Conservation (phyloP, 2,113 vertebrate genomes). For the Chaenogobius annularis region DNA sequence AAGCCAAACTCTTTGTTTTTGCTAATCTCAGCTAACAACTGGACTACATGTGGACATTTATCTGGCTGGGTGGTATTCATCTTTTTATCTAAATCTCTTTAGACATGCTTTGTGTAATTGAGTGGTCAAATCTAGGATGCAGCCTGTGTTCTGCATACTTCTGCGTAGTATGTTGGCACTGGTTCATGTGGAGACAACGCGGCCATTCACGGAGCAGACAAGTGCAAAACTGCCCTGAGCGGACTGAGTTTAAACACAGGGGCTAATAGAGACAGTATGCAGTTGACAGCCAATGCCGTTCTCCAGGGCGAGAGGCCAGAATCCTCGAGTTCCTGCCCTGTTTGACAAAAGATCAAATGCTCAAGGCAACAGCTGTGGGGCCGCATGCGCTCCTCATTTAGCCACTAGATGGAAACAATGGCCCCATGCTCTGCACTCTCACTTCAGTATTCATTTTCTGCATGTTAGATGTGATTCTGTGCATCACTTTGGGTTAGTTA, state of each 20-base stretch:
- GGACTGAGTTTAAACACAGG: slow-evolving; percentile 38
- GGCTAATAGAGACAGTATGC: slow-evolving; percentile 63
- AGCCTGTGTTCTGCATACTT: background rate
- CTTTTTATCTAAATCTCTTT: slow-evolving; percentile 13
- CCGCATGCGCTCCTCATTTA: slow-evolving; percentile 54
- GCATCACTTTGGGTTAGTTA: slow-evolving; percentile 12
- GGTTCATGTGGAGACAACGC: slow-evolving; percentile 14
- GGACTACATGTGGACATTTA: background rate
- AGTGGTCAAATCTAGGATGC: background rate
- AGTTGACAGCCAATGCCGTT: slow-evolving; percentile 68
- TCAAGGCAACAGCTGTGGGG: slow-evolving; percentile 59
- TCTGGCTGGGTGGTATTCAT: slow-evolving; percentile 8
- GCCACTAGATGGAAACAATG: slow-evolving; percentile 81
- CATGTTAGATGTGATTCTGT: slow-evolving; percentile 33
- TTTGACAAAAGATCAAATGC: slow-evolving; percentile 68
- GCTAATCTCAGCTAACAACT: slow-evolving; percentile 3
- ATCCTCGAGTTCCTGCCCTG: slow-evolving; percentile 67
- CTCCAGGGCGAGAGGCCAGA: slow-evolving; percentile 64
- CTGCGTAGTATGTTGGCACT: slow-evolving; percentile 8
- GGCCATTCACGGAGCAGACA: slow-evolving; percentile 19
- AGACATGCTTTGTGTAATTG: slow-evolving; percentile 1
- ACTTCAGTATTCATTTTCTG: slow-evolving; percentile 20
- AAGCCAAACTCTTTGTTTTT: slow-evolving; percentile 6
- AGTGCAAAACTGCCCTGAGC: slow-evolving; percentile 31
- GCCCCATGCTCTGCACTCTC: slow-evolving; percentile 36